Base-by-base conservation (phyloP, 2,888 invertebrate species). In the Hypercompe scribonia region DNA sequence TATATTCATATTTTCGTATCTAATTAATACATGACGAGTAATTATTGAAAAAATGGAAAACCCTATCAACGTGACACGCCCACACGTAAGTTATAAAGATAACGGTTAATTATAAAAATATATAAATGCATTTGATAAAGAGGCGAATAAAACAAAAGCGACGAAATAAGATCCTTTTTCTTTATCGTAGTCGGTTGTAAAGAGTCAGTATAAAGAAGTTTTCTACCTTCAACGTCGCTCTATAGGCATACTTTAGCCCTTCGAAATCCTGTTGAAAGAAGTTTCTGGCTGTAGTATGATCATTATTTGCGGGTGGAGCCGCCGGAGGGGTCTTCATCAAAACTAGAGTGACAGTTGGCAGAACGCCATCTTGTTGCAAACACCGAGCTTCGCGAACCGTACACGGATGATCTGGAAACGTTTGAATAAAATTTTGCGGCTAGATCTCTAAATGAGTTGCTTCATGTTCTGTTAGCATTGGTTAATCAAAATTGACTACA, bases 251-350 rank as follows among this genome's bases (percentile, higher is more conserved):
- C 80, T 92, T 93, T 4, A 95, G 89, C 0, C 91, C 95, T 61
- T 93, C 94, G 67, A 92, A 92, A 81, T 95, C 95, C 76, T 95
- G 95, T 31, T 93, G 84, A 70, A 90, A 91, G 86, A 95, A 94
- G 75, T 84, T 83, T 39, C 94, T 88, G 0, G 82, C 73, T 0
- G 87, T 80, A 0, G 94, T 94, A 72, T 77, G 88, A 0, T 89
- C 85, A 79, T 90, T 82, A 18, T 82, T 76, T 0, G 91, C 77
- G 0, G 81, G 84, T 0, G 90, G 80, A 0, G 92, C 92, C 1
- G 69, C 76, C 0, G 86, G 81, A 0, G 93, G 93, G 8, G 91
- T 86, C 3, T 89, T 91, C 67, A 80, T 84, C 54, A 95, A 82
- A 18, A 90, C 88, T 68, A 95, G 78, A 0, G 94, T 92, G 28